Evolutionary conservation across 1,140 invertebrate species (phyloP), one percentile per base, ranked within the genome.

Genomic region (Mercenaria mercenaria): DNA sequence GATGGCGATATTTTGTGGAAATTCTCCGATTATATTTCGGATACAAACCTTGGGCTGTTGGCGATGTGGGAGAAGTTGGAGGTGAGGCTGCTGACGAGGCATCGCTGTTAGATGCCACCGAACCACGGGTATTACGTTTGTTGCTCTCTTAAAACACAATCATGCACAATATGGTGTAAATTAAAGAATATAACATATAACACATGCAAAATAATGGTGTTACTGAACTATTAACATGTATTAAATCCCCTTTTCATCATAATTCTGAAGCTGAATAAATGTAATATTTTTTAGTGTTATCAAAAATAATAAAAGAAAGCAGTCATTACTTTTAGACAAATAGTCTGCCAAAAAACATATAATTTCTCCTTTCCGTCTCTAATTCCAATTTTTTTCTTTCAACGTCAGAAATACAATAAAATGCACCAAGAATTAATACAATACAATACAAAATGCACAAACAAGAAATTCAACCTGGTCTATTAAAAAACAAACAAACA

Each of bases 81-180:
- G 76, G 59, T 50, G 39, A 80, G 47, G 77, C 79, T 77, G 83
- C 64, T 26, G 86, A 82, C 1, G 84, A 86, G 37, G 83, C 64
- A 72, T 91, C 84, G 34, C 67, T 79, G 29, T 87, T 56, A 0
- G 76, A 87, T 39, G 61, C 56, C 13, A 59, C 64, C 37, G 89
- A 72, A 20, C 67, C 67, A 76, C 72, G 37, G 39, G 72, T 50
- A 13, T 26, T 26, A 41, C 26, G n/a, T 26, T 50, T 76, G 41
- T 34, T 41, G 37, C 15, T n/a, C 37, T 76, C 72, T 76, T 76
- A 50, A 76, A 76, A 76, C 72, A 76, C 39, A 76, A 76, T 76
- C 72, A 76, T 76, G 72, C 72, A 76, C 72, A 76, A 76, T 50
- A 76, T 76, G 2, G 23, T 0, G 72, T 76, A 64, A 64, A 29